phyloP scores from a whole-genome alignment of 2,113 vertebrate species.

The Ochotona curzoniae region DNA sequence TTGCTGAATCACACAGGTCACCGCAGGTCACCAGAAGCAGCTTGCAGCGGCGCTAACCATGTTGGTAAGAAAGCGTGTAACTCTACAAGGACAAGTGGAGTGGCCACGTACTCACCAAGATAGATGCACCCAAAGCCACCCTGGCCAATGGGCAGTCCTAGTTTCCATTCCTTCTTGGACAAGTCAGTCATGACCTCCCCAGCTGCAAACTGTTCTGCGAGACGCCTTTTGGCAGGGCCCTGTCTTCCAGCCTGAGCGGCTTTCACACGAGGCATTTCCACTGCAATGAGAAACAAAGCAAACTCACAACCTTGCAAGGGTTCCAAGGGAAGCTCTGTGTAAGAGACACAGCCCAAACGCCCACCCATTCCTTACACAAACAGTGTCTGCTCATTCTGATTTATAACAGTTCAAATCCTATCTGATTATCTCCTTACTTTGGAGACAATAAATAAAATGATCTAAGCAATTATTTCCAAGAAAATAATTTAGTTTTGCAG shows the following conservation, averaged over 20 bases:
- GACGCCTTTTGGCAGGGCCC: conserved; percentile 91
- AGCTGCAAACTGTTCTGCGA: conserved; percentile 92
- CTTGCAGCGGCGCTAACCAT: neutral
- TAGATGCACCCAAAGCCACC: conserved; percentile 97
- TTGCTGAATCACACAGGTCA: neutral
- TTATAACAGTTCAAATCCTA: neutral
- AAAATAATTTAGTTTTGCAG: conserved; percentile 3
- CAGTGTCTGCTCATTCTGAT: neutral
- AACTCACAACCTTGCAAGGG: neutral
- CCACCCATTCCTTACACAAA: neutral
- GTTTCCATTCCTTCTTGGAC: conserved; percentile 94
- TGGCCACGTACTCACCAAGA: conserved; percentile 87
- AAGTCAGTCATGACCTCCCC: conserved; percentile 94
- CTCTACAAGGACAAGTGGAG: neutral
- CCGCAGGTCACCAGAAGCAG: neutral
- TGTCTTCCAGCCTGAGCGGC: conserved; percentile 85
- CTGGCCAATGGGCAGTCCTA: conserved; percentile 92
- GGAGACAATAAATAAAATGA: conserved; percentile 47
- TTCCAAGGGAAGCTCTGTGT: neutral
- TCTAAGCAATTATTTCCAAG: conserved; percentile 8
- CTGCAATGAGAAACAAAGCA: conserved; percentile 66
- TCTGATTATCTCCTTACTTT: conserved; percentile 12
- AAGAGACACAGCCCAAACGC: neutral
- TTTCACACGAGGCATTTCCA: conserved; percentile 92
- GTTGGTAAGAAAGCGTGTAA: neutral